Base-by-base conservation (phyloP, 2,888 invertebrate genomes). In the Bembecia ichneumoniformis region DNA sequence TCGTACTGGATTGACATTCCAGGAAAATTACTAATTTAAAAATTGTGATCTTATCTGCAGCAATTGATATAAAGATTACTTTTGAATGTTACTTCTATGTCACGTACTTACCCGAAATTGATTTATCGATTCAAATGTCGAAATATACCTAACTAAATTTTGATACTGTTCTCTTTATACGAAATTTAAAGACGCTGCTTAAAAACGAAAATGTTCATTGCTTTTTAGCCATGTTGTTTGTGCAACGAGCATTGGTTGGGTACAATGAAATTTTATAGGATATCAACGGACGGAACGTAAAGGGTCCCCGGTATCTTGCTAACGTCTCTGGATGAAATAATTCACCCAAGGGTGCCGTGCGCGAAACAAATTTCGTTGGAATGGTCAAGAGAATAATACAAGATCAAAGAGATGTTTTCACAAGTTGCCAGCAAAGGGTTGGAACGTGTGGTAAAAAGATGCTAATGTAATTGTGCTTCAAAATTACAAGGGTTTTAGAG, bases 341-440 rank as follows among this genome's bases (percentile, higher is more conserved):
- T 59, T 68, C 63, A 68, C 73, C 66, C 71, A 56, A 59, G 73
- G 72, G 73, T 66, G 60, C 58, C 55, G 16, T 44, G 44, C 58
- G 64, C 62, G 56, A 60, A 63, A 65, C 67, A 74, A 74, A 75
- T 79, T 77, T 74, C 57, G 64, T 58, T 62, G 59, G 60, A 68
- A 68, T 58, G 73, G 77, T 75, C 77, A 80, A 71, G 71, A 63
- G 68, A 73, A 78, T 75, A 78, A 77, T 79, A 73, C 65, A 65
- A 75, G 73, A 75, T 75, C 73, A 74, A 75, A 82, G 74, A 67
- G 70, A 76, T 75, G 68, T 74, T 76, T 77, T 73, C 63, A 64
- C 68, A 71, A 72, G 62, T 68, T 69, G 55, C 57, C 60, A 58
- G 51, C 62, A 63, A 68, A 67, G 77, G 75, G 68, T n/a, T 68